These are phyloP conservation scores for Ischnura elegans DNA, from an alignment of 2,888 invertebrate species.

Conservation along the genomic window DNA sequence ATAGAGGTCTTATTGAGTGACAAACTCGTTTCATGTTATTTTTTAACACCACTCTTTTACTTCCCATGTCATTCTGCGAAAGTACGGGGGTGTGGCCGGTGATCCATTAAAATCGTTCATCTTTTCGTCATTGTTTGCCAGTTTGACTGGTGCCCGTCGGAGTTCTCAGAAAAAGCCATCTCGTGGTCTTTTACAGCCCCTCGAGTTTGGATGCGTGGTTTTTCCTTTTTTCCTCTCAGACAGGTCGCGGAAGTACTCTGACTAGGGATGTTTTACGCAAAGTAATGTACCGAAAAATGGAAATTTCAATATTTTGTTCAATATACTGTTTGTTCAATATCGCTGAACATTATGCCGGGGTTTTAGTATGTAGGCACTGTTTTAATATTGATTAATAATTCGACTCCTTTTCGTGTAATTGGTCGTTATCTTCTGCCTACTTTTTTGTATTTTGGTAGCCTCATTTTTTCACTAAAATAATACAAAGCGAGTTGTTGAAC, in stretches of 20 bases:
- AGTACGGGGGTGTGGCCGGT: neutral
- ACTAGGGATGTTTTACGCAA: no score
- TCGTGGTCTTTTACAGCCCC: neutral
- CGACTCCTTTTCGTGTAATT: no score
- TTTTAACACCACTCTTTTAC: neutral
- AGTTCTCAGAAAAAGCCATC: neutral
- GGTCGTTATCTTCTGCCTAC: no score
- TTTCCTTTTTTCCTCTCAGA: neutral
- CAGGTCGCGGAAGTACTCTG: neutral
- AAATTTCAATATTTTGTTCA: no score
- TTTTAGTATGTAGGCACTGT: no score
- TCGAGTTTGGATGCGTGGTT: neutral
- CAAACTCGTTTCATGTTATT: neutral
- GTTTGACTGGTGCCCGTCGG: neutral
- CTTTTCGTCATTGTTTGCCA: neutral
- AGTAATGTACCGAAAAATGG: no score
- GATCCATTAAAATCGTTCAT: conserved; percentile 10
- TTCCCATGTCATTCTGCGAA: neutral
- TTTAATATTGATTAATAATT: no score
- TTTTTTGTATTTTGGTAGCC: no score
- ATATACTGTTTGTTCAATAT: no score
- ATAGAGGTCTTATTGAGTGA: neutral
- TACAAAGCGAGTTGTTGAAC: no score
- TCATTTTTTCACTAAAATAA: no score
- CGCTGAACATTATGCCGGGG: no score